A percentile compares a stretch with the other conserved stretches of the same genome.
These are phyloP conservation scores for Darevskia mixta DNA, from an alignment of 2,797 vertebrate species.

Conservation along the genomic window DNA sequence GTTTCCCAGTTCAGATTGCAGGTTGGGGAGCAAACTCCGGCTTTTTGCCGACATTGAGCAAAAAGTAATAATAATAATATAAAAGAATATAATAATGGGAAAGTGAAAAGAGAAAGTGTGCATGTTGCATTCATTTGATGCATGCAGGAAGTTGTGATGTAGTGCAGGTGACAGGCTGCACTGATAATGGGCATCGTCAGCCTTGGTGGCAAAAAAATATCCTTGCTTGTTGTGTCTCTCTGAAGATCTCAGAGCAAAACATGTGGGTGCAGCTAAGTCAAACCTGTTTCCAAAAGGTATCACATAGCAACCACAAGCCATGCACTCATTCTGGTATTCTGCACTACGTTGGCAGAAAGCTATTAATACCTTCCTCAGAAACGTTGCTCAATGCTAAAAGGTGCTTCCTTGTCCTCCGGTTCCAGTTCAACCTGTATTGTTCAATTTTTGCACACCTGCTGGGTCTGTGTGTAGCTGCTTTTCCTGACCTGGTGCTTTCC, in stretches of 20 bases:
- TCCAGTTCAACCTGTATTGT: background rate
- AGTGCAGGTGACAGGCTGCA: background rate
- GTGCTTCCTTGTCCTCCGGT: background rate
- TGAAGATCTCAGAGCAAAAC: background rate
- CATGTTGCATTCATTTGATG: background rate
- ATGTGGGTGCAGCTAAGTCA: background rate
- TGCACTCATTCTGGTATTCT: background rate
- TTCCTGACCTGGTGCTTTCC: background rate
- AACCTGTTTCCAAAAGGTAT: background rate
- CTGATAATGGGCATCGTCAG: background rate
- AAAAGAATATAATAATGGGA: no score
- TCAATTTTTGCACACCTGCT: background rate
- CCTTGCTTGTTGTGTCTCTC: background rate
- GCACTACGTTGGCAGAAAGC: background rate
- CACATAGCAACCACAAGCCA: background rate
- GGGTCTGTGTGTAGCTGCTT: background rate
- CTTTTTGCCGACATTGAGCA: no score
- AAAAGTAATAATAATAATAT: no score
- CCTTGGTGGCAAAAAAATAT: background rate
- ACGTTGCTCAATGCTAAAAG: background rate
- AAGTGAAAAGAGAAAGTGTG: no score
- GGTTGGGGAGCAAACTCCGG: no score
- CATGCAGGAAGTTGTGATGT: background rate
- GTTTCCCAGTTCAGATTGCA: no score
- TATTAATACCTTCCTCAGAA: background rate